Evolutionary conservation across 2,888 invertebrate genomes (phyloP), one percentile per base, ranked within the genome.

Genomic region (Platerodrilus igneus): DNA sequence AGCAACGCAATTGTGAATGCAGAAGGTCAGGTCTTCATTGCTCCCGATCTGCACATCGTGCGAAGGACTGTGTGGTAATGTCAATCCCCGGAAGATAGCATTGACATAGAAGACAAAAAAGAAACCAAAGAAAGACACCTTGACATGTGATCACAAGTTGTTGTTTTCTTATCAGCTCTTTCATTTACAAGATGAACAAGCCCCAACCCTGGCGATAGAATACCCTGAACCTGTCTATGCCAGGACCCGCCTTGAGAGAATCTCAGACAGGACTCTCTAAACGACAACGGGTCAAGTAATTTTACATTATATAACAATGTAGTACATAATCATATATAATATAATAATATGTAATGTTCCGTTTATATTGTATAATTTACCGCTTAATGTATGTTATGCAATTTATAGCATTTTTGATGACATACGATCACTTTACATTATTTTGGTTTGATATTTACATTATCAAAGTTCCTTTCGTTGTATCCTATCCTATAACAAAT

Each of bases 61-160:
- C 25, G 34, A 33, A 33, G 34, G 34, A 8, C 25, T 33, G 34
- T 33, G 23, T 33, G 34, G 23, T 23, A 22, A 33, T 16, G 34
- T 33, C 11, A 9, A 33, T 14, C 13, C 25, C 34, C 34, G 22
- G 34, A 33, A 33, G 23, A 25, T 18, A 32, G 33, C 33, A 7
- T 25, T 16, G n/a, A n/a, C n/a, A n/a, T n/a, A n/a, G n/a, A n/a
- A n/a, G 25, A 22, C 34, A 8, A 19, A 18, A 4, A 27, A 27
- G 15, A 27, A 15, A 27, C 27, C 14, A 14, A 27, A 14, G 7
- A 13, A 27, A 27, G 27, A 27, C 5, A 27, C 23, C 23, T 23
- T 23, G 4, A 23, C 3, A 23, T 23, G 10, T n/a, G 23, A 23
- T 23, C 23, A 23, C n/a, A 23, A 23, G 23, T 23, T 9, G 9